phyloP scores from a whole-genome alignment of 2,797 vertebrate species.

The Potorous gilbertii region DNA sequence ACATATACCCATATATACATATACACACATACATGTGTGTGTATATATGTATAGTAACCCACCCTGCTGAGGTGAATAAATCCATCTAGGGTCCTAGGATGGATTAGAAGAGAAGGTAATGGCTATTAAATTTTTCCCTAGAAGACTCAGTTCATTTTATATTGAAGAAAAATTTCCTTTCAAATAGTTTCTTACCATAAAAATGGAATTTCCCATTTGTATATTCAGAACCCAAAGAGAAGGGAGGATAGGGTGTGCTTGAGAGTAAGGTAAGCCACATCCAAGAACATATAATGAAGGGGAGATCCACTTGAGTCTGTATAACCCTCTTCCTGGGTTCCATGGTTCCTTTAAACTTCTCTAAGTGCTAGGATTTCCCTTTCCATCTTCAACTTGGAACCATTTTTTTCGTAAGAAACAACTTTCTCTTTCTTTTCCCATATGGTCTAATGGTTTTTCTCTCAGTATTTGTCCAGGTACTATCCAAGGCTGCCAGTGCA shows the following conservation, averaged over 20 bases:
- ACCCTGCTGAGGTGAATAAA: neutral
- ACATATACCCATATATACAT: too few species aligned
- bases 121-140: neutral
- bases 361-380: slow-evolving; percentile 36
- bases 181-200: neutral
- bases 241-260: neutral
- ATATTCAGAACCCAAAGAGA: neutral
- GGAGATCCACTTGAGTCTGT: neutral
- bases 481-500: neutral
- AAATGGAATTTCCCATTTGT: neutral
- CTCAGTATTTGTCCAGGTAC: neutral
- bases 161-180: neutral
- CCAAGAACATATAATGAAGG: neutral
- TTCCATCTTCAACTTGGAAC: neutral
- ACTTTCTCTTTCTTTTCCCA: neutral
- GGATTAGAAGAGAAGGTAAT: neutral
- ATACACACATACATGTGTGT: too few species aligned
- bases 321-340: neutral
- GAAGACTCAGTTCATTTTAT: neutral
- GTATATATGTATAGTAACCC: neutral
- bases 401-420: neutral
- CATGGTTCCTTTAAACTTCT: neutral
- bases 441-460: neutral
- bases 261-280: neutral
- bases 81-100: neutral